These are phyloP conservation scores for Periplaneta americana DNA, from an alignment of 1,140 invertebrate species.

Conservation along the genomic window DNA sequence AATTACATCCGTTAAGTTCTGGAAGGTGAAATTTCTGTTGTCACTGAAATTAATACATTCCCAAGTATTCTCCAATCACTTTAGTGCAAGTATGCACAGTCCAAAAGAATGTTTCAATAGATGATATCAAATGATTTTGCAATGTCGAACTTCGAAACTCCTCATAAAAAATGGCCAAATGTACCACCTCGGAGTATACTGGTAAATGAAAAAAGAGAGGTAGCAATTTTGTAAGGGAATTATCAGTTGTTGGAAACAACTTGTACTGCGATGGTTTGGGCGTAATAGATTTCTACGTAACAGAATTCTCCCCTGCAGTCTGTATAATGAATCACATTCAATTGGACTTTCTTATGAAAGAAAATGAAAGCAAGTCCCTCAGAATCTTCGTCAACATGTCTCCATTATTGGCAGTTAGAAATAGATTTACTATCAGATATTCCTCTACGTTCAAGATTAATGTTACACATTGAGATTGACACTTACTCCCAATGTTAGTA, in stretches of 20 bases:
- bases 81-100: too few species aligned
- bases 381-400: not conserved
- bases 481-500: not conserved
- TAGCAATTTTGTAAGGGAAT: not conserved
- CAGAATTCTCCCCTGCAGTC: not conserved
- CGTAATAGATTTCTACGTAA: not conserved
- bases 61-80: too few species aligned
- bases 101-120: too few species aligned
- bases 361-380: not conserved
- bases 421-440: not conserved
- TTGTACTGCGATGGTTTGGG: not conserved
- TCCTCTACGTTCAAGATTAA: not conserved
- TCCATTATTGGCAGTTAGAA: not conserved
- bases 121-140: too few species aligned
- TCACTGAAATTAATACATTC: too few species aligned
- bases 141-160: not conserved
- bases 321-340: not conserved
- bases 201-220: slow-evolving; percentile 2
- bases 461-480: not conserved
- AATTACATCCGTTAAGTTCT: too few species aligned
- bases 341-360: not conserved
- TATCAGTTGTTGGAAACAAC: not conserved
- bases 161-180: not conserved
- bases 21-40: too few species aligned
- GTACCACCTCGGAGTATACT: not conserved